Base-by-base conservation (phyloP, 2,888 invertebrate genomes). In the Napeogenes inachia region DNA sequence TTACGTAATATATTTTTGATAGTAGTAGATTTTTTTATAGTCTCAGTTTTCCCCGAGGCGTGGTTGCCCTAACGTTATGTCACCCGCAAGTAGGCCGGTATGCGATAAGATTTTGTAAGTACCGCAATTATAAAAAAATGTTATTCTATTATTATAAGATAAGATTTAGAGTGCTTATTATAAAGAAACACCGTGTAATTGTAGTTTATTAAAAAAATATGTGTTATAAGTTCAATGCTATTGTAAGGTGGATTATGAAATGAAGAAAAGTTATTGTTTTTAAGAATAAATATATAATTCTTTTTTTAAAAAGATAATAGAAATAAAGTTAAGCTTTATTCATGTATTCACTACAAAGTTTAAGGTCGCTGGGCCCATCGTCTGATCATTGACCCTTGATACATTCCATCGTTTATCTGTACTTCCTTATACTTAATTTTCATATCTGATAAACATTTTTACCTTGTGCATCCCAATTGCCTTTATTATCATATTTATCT, bases 51-150 rank as follows among this genome's bases (percentile, higher is more conserved):
- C 60, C 70, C 73, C 71, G 69, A 77, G 62, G 68, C 75, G 73
- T 73, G 75, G 78, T 70, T 71, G 67, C 76, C 74, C 72, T 66
- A 71, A 56, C 57, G 68, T 80, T 80, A 78, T 75, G 75, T 78
- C 75, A 78, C 68, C 62, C 64, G 66, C 69, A 75, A 75, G 68
- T 76, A 71, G 76, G 74, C 63, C 70, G 80, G 81, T 73, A 84
- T 82, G 72, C 67, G 73, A 79, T 74, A 13, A 58, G 77, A 77
- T 79, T 80, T 64, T 60, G 60, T 60, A 56, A 64, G 42, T 10
- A 42, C 57, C 58, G 42, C 45, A 45, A 54, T 60, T 60, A 57
- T n/a, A 54, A 32, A 57, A 45, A 38, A 21, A 54, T 42, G 47
- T 33, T 58, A 57, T 60, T 46, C 38, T 60, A 56, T 56, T 56